Percentiles rank a stretch among this genome's conserved stretches.
phyloP scores from a whole-genome alignment of 92 coral and sea anemone species.

The Palythoa heliodiscus region DNA sequence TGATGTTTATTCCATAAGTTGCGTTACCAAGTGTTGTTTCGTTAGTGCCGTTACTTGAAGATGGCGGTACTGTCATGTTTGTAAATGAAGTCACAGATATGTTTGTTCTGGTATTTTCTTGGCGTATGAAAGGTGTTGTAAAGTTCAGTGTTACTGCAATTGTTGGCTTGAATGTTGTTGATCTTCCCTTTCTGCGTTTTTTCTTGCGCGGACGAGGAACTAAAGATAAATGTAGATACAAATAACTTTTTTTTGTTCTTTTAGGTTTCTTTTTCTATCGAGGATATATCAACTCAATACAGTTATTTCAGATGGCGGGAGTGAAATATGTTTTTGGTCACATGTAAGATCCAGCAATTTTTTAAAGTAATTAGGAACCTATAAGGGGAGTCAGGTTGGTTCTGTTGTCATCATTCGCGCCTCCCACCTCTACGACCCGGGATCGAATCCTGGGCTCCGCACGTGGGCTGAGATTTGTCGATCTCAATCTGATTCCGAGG shows the following conservation, averaged over 20 bases:
- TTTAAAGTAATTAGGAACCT: no score
- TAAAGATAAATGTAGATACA: not conserved
- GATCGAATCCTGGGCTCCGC: no score
- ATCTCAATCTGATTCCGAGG: no score
- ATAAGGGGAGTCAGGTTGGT: no score
- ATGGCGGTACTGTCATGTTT: not conserved
- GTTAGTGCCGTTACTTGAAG: not conserved
- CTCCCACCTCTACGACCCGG: no score
- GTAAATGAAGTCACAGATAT: not conserved
- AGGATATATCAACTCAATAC: not conserved
- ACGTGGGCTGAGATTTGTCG: no score
- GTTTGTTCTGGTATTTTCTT: not conserved
- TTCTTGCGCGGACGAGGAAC: conserved; percentile 20
- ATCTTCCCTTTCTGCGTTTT: conserved; percentile 7
- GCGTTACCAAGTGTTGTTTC: not conserved
- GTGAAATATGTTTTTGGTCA: no score
- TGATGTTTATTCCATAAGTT: not conserved
- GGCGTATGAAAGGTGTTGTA: not conserved
- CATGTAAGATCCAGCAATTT: no score
- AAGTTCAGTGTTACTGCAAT: not conserved
- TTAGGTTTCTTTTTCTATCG: not conserved
- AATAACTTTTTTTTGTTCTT: not conserved
- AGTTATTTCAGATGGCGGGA: no score
- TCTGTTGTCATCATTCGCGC: no score
- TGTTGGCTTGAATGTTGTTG: not conserved